Evolutionary conservation across 1,140 invertebrate species (phyloP), one percentile per base, ranked within the genome.

Genomic region (Orussus abietinus): DNA sequence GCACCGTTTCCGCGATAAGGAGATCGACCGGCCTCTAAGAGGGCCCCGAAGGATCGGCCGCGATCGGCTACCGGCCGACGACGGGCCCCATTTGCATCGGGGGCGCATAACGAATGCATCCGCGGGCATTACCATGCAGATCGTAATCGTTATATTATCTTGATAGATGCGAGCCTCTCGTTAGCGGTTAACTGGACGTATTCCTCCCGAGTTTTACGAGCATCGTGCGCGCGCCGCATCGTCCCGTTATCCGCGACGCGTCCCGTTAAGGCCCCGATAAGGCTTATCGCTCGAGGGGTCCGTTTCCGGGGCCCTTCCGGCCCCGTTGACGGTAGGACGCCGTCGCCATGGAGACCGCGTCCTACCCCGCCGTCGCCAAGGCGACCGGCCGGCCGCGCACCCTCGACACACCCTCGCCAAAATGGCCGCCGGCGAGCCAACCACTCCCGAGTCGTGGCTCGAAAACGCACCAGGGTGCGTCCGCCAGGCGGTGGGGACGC

Each of bases 361-460:
- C n/a, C n/a, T n/a, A 59, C 39, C 46, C 51, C 32, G 62, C 65
- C 51, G 51, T 45, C 59, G 64, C 65, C 59, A 55, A 34, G 48
- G 65, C 55, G 21, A 15, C n/a, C 38, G 21, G 10, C 26, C 32
- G 22, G 60, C 49, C 55, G 56, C 64, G 63, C 64, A 62, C 60
- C 55, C 47, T 29, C 47, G 59, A 31, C 55, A 64, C 62, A 64
- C 64, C 64, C 64, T 51, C 55, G 49, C 37, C 57, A 64, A 49
- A 48, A 66, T 66, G 64, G 64, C 64, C 51, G 63, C 47, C 54
- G 11, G 36, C 35, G n/a, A n/a, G n/a, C n/a, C n/a, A n/a, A n/a
- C n/a, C n/a, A n/a, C n/a, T n/a, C n/a, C n/a, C n/a, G n/a, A n/a
- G n/a, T n/a, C n/a, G n/a, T n/a, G n/a, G n/a, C n/a, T n/a, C n/a